Percentiles rank a stretch among this genome's conserved stretches.
These are phyloP conservation scores for Lymantria monacha DNA, from an alignment of 2,888 invertebrate genomes.

Conservation along the genomic window DNA sequence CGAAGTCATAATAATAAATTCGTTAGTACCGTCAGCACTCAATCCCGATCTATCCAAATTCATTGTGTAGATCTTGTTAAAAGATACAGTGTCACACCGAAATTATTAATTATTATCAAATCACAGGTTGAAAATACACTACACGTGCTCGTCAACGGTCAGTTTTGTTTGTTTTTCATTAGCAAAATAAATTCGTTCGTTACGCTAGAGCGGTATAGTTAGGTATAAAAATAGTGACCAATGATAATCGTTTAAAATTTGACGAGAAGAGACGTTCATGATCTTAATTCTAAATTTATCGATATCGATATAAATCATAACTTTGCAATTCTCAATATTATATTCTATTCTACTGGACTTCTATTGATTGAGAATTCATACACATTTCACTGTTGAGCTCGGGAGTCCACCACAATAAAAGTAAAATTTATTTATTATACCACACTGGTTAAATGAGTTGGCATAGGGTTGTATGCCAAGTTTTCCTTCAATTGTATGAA, in stretches of 20 bases:
- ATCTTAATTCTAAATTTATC: too few relatives aligned
- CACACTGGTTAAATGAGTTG: too few relatives aligned
- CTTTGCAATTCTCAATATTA: too few relatives aligned
- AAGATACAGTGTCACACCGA: constrained; percentile 15
- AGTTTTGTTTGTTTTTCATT: constrained; percentile 61
- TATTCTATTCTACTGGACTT: too few relatives aligned
- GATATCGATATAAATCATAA: too few relatives aligned
- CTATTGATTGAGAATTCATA: too few relatives aligned
- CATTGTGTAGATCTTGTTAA: constrained; percentile 43
- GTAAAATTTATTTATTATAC: too few relatives aligned
- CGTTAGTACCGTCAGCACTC: constrained; percentile 60
- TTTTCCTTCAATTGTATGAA: too few relatives aligned
- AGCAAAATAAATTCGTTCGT: constrained; percentile 52
- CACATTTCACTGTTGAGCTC: too few relatives aligned
- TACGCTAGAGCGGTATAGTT: constrained; percentile 44
- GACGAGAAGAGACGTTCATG: too few relatives aligned
- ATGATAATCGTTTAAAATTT: constrained; percentile 32
- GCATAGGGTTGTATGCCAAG: too few relatives aligned
- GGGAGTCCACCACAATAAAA: too few relatives aligned
- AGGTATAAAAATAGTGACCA: constrained; percentile 58
- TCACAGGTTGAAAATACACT: constrained; percentile 22
- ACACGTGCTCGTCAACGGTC: constrained; percentile 44
- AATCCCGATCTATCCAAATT: constrained; percentile 57
- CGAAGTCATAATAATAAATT: constrained; percentile 51
- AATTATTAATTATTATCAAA: constrained; percentile 19